Base-by-base conservation (phyloP, 2,888 invertebrate genomes). In the Malacosoma neustria region DNA sequence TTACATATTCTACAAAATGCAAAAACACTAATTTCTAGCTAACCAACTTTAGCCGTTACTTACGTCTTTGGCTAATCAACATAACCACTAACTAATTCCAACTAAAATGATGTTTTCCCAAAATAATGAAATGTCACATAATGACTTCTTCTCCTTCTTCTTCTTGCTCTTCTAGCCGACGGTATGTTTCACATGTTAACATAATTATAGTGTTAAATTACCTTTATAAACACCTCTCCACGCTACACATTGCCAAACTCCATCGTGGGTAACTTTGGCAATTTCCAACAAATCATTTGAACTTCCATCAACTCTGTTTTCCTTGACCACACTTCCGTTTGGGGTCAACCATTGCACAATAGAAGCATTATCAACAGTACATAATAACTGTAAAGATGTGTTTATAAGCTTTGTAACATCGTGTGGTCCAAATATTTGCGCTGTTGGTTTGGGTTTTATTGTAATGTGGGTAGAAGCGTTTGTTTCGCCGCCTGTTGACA, bases 381-480 rank as follows among this genome's bases (percentile, higher is more conserved):
- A 84, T 1, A 57, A 57, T 0, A 79, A 46, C 39, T 75, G 69
- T 3, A 65, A 39, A 13, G 51, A 45, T 0, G 64, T 46, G 40
- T 73, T 42, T 1, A 54, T 48, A 0, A 34, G 54, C 30, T 44
- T 59, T 0, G 51, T 49, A 1, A 79, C 30, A 1, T 57, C 50
- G 42, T 74, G 77, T 0, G 74, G 67, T 0, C 79, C 80, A 13
- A 75, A 46, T 36, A 84, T 77, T 43, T 72, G 69, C 0, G 72
- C 74, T 29, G 56, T 54, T 1, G 84, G 75, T n/a, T 61, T 47
- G 0, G 50, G 30, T 42, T 54, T 49, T 11, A 75, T 41, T 1
- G 47, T 51, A 35, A 85, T 57, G 15, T 49, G 42, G 1, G 63
- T 61, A 0, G 74, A 61, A 36, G 67, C 54, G 5, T 54, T 62